A percentile compares a stretch with the other conserved stretches of the same genome.
Evolutionary conservation across 2,888 invertebrate species (phyloP).

Genomic region (Glaucopsyche alexis): DNA sequence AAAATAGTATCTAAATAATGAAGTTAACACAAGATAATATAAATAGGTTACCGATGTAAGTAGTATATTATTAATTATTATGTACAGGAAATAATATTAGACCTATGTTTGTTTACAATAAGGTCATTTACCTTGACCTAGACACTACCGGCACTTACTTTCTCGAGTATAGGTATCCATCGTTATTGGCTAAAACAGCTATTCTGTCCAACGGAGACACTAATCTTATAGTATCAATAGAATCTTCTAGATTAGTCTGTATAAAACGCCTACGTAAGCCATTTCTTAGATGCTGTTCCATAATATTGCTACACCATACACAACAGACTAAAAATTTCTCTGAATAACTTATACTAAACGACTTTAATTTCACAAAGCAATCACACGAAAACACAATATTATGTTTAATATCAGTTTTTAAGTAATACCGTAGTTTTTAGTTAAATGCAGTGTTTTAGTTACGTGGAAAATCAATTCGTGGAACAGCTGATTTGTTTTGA

Average conservation of each 20-base stretch:
- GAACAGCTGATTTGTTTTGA: constrained; percentile 59
- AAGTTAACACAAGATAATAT: no score
- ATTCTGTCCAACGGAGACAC: constrained; percentile 68
- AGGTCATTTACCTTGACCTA: not conserved
- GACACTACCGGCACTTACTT: constrained; percentile 56
- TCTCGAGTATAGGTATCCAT: constrained; percentile 47
- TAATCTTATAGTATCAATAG: constrained; percentile 63
- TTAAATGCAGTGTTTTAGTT: constrained; percentile 57
- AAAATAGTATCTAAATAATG: not conserved
- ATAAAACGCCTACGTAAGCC: constrained; percentile 67
- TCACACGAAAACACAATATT: not conserved
- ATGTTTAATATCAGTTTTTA: not conserved
- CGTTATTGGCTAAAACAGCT: constrained; percentile 59
- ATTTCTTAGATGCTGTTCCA: constrained; percentile 52
- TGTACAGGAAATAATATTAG: not conserved
- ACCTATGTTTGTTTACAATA: not conserved
- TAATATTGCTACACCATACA: constrained; percentile 43
- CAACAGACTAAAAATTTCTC: constrained; percentile 33
- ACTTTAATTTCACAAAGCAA: not conserved
- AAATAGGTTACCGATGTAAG: no score
- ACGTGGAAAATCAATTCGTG: constrained; percentile 63
- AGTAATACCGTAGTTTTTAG: not conserved
- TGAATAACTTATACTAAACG: constrained; percentile 45
- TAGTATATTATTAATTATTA: no score
- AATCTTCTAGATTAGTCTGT: constrained; percentile 57